Conservation (phyloP, 2,113 vertebrate species). For the Proterorhinus semilunaris region DNA sequence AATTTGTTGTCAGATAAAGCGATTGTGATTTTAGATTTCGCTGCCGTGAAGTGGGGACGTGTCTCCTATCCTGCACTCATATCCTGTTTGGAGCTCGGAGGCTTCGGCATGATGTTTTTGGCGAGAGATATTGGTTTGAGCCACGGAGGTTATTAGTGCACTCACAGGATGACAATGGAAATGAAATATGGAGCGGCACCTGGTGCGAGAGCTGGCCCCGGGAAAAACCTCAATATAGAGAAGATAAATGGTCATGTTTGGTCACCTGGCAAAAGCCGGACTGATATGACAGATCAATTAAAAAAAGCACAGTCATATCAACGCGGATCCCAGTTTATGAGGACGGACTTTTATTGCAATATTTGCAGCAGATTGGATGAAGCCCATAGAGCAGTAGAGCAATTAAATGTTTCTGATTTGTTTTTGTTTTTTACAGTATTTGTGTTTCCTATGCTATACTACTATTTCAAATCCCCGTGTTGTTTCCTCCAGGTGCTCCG, state of each 20-base stretch:
- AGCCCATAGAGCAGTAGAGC: too few relatives aligned
- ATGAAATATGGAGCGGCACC: not conserved
- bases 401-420: too few relatives aligned
- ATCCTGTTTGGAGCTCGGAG: not conserved
- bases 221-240: not conserved
- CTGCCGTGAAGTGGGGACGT: not conserved
- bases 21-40: slow-evolving; percentile 1
- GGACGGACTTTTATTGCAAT: too few relatives aligned
- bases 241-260: not conserved
- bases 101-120: not conserved
- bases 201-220: not conserved
- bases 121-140: slow-evolving; percentile 3
- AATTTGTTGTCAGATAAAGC: slow-evolving; percentile 2
- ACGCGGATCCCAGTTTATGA: too few relatives aligned
- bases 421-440: too few relatives aligned
- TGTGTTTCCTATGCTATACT: too few relatives aligned
- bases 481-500: too few relatives aligned
- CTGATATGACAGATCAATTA: too few relatives aligned
- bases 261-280: not conserved
- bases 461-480: too few relatives aligned
- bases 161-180: slow-evolving; percentile 5
- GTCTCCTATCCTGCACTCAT: not conserved
- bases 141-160: not conserved
- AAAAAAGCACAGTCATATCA: too few relatives aligned
- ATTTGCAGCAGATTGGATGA: too few relatives aligned